Percentiles rank a stretch among this genome's conserved stretches.
Conservation (phyloP, 2,797 vertebrate genomes). For the Pteronotus mesoamericanus region DNA sequence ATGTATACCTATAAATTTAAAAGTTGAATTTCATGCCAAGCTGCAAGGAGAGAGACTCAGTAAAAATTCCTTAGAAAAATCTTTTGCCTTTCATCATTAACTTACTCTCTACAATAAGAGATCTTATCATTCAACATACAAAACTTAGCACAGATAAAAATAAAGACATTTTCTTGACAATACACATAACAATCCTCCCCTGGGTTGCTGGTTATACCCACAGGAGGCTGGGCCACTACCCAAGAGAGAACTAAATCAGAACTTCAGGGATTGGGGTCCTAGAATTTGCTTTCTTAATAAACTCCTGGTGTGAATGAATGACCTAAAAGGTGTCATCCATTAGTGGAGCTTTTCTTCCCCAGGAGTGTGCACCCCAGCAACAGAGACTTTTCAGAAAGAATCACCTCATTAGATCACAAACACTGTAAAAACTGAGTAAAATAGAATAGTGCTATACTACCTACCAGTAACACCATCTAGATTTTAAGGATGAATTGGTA, state of each 20-base stretch:
- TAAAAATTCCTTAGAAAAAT: not conserved
- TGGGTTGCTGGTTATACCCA: not conserved
- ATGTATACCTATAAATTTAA: not conserved
- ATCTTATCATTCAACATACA: not conserved
- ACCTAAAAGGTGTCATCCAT: not conserved
- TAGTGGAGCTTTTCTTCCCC: not conserved
- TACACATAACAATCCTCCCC: not conserved
- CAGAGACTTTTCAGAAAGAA: not conserved
- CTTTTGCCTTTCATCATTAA: not conserved
- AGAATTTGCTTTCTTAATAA: not conserved
- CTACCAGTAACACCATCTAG: not conserved
- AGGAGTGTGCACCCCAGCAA: not conserved
- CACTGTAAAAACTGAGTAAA: not conserved
- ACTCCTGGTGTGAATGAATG: not conserved
- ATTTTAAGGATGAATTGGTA: conserved; percentile 22
- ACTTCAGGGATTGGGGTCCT: not conserved
- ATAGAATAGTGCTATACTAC: not conserved
- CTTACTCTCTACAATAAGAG: not conserved
- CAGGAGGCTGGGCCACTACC: not conserved
- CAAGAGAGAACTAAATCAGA: not conserved
- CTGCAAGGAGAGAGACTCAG: not conserved
- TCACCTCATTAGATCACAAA: not conserved
- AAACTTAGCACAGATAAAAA: not conserved
- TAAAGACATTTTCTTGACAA: not conserved
- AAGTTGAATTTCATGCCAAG: not conserved